These are phyloP conservation scores for Hylaeus anthracinus DNA, from an alignment of 1,140 invertebrate species.

Conservation along the genomic window DNA sequence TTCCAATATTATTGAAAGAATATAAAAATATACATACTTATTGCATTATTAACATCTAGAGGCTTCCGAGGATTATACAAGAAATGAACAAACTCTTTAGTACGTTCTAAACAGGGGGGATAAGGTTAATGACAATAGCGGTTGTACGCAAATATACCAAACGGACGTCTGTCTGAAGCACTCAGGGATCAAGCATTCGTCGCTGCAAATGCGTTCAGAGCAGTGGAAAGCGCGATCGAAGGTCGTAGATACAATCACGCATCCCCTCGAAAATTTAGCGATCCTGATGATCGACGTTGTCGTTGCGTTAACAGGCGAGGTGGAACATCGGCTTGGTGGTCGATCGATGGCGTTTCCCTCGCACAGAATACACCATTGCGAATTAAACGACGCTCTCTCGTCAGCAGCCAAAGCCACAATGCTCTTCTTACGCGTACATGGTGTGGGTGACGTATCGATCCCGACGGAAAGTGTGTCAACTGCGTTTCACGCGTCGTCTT, in stretches of 20 bases:
- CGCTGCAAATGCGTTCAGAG: background rate
- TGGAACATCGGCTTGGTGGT: slow-evolving; percentile 7
- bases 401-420: slow-evolving; percentile 24
- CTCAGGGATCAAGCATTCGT: no score
- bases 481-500: slow-evolving; percentile 47
- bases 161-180: no score
- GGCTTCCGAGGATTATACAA: no score
- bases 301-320: slow-evolving; percentile 18
- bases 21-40: no score
- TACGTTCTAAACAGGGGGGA: no score
- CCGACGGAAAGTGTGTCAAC: slow-evolving; percentile 58
- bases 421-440: slow-evolving; percentile 49
- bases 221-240: background rate
- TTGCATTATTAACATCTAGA: no score
- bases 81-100: no score
- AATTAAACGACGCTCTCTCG: slow-evolving; percentile 46
- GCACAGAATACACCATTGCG: slow-evolving; percentile 48
- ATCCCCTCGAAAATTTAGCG: slow-evolving; percentile 3
- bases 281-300: slow-evolving; percentile 29
- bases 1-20: no score
- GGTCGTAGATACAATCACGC: background rate
- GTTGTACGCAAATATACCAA: no score
- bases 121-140: no score
- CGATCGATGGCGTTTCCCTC: slow-evolving; percentile 19
- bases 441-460: slow-evolving; percentile 49